Conservation (phyloP, 2,888 invertebrate genomes). For the Nemotelus nigrinus region DNA sequence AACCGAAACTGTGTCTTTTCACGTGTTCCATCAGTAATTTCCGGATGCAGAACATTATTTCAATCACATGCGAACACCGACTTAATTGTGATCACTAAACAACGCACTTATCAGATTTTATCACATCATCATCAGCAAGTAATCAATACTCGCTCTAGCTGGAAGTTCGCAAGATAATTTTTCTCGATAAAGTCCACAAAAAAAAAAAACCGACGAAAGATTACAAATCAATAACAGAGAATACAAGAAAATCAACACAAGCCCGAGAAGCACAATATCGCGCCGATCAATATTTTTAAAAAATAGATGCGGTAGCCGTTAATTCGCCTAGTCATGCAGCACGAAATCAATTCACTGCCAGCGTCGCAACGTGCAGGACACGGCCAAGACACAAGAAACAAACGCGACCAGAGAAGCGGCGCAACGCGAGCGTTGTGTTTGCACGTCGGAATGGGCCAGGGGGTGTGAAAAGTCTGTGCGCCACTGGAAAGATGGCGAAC, state of each 20-base stretch:
- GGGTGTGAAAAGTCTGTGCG: constrained; percentile 38
- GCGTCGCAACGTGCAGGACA: constrained; percentile 4
- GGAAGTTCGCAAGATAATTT: not conserved
- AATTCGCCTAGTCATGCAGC: constrained; percentile 42
- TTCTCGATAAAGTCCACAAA: constrained; percentile 14
- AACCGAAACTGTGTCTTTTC: constrained; percentile 3
- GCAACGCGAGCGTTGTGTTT: not conserved
- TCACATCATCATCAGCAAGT: constrained; percentile 24
- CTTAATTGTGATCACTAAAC: constrained; percentile 7
- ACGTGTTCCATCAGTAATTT: constrained; percentile 1
- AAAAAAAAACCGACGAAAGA: constrained; percentile 30
- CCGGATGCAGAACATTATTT: constrained; percentile 11
- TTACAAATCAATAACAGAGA: constrained; percentile 35
- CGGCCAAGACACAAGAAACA: not conserved
- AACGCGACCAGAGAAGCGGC: constrained; percentile 20
- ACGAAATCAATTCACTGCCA: constrained; percentile 41
- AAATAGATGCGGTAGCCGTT: constrained; percentile 35
- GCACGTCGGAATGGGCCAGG: not conserved
- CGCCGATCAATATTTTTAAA: constrained; percentile 20
- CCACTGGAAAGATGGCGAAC: constrained; percentile 48
- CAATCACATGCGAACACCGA: not conserved
- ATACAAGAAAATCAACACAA: constrained; percentile 37
- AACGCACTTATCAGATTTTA: constrained; percentile 8
- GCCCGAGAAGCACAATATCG: constrained; percentile 21
- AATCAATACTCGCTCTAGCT: not conserved